Base-by-base conservation (phyloP, 1,140 invertebrate species). In the Tetragonula clypearis region DNA sequence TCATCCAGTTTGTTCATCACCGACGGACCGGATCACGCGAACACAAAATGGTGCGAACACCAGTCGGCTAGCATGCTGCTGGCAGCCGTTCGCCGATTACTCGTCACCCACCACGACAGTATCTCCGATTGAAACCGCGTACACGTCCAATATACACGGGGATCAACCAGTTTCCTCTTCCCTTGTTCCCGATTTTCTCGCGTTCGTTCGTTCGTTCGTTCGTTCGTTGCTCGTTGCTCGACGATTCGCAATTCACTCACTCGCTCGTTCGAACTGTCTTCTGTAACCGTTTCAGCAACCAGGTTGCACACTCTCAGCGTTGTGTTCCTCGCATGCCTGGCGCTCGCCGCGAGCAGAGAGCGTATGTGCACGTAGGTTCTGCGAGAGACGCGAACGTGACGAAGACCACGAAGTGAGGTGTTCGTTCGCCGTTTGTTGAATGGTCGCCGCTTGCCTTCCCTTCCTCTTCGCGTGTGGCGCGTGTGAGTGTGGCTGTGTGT, bases 261-360 rank as follows among this genome's bases (percentile, higher is more conserved):
- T 49, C 41, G 41, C 0, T 17, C 17, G n/a, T 26, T 30, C n/a
- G n/a, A n/a, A 69, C 23, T 73, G 8, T 82, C 65, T n/a, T 82
- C 65, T n/a, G 41, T 82, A 69, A 30, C 1, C 30, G 55, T 58
- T 69, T 84, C 35, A 49, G 62, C 82, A 85, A 23, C 23, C 23
- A 62, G 77, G 49, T 73, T 72, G 74, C 15, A 58, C 56, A 17
- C 56, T 17, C 65, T 71, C 49, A 19, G 73, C 26, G 41, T 26
- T 49, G 56, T 82, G 56, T 41, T 78, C 23, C 41, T 62, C 79
- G 82, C 86, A 81, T 79, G 86, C 86, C 41, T 77, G 75, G 49
- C 58, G 21, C 41, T 62, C n/a, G 60, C 82, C 68, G 41, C 72
- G 80, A 68, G 72, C 76, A 60, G 60, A 35, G 58, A 55, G 26